Evolutionary conservation across 2,797 vertebrate genomes (phyloP), one percentile per base, ranked within the genome.

Genomic region (Chelidonichthys spinosus): DNA sequence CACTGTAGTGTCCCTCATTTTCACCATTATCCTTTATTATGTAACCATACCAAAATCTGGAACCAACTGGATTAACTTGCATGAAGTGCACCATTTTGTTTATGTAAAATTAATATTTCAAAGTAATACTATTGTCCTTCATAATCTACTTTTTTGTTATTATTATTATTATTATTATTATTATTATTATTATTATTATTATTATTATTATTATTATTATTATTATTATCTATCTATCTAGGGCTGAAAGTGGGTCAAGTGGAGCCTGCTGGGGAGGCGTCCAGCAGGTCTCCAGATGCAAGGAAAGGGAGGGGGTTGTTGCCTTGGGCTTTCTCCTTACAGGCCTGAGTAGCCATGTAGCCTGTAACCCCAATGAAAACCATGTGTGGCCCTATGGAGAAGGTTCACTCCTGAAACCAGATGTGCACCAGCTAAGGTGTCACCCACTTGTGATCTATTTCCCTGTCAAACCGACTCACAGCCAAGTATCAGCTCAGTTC

Each of bases 351-450:
- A 46, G 81, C 83, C 85, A 76, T 87, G 82, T 77, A 78, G 74
- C 74, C 13, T 85, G 81, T 82, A 62, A 47, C 69, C 32, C 66
- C 75, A 35, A 88, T 87, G 63, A 87, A 86, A 90, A 82, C 74
- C 92, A 91, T 25, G 71, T 87, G 88, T 87, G 65, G 80, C 79
- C 25, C 82, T 5, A 5, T 69, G 63, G 69, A 77, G 58, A 46
- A 37, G 49, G 52, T 75, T 76, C 75, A 69, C 81, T 84, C 65
- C 75, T 43, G 5, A 72, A 83, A 89, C 81, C 90, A 90, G 89
- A 92, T 92, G 85, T 90, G 87, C 80, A 58, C 59, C 3, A 3
- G 76, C 82, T 91, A 85, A 88, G 84, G 85, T 91, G 89, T 92
- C 89, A 80, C 62, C 82, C 69, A 53, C n/a, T 25, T 69, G 47